A percentile compares a stretch with the other conserved stretches of the same genome.
These are phyloP conservation scores for Apodemus sylvaticus DNA, from an alignment of 2,113 vertebrate species.

Conservation along the genomic window DNA sequence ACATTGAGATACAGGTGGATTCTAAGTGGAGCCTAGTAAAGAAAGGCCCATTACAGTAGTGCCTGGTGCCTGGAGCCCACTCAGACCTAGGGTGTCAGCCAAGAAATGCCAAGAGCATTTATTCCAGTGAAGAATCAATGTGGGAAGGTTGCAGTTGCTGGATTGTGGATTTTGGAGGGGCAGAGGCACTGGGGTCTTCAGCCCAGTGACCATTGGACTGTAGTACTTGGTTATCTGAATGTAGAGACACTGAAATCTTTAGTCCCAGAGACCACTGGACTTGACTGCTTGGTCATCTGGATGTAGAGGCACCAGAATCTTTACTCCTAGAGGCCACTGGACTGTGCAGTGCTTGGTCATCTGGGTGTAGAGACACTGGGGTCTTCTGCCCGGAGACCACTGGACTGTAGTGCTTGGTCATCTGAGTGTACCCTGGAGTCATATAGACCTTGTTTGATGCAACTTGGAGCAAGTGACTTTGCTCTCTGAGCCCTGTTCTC, in stretches of 20 bases:
- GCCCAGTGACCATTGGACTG: neutral
- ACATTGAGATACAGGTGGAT: neutral
- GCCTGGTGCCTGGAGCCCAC: neutral
- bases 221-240: neutral
- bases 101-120: neutral
- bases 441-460: neutral
- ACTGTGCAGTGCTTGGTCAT: neutral
- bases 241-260: neutral
- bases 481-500: neutral
- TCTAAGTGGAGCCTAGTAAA: neutral
- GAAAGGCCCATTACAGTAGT: rapidly evolving
- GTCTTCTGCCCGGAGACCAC: neutral
- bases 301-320: neutral
- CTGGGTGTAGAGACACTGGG: neutral
- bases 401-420: neutral
- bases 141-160: neutral
- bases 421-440: neutral
- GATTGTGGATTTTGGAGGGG: neutral
- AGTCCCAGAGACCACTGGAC: neutral
- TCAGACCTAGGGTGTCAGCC: neutral
- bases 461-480: neutral
- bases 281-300: neutral
- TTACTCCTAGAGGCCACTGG: neutral
- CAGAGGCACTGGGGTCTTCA: neutral
- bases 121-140: neutral